Evolutionary conservation across 2,113 vertebrate genomes (phyloP), one percentile per base, ranked within the genome.

Genomic region (Pristiophorus japonicus): DNA sequence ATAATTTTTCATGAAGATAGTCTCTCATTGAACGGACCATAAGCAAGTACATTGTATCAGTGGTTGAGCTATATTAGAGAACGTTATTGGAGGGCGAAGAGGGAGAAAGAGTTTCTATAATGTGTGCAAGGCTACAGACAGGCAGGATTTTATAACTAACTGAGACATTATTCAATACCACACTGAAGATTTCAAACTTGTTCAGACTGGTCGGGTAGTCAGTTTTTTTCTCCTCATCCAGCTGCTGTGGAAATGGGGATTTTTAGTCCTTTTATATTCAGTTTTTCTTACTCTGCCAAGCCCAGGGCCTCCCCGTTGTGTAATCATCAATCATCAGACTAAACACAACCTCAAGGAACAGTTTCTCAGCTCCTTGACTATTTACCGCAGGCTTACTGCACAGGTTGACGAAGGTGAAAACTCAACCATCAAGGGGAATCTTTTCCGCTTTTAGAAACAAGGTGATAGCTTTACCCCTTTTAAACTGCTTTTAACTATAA

Each of bases 251-350:
- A 92, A 92, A 92, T 38, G 20, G 20, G 88, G 22, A 20, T 34
- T 22, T 92, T 92, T 92, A 62, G 34, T 92, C 88, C 59, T 38
- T 92, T 92, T 92, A 38, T 65, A 65, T 38, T 92, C 59, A 63
- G 59, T 63, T 59, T 92, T 65, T 92, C 88, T 92, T 65, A 38
- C 18, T n/a, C 88, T 92, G 88, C 88, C 88, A 92, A 92, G 63
- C 62, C 42, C 59, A 92, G 14, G 38, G 88, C 18, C 59, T 65
- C 59, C 18, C 88, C n/a, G 38, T 38, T 92, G 59, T 92, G 59
- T 62, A 92, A n/a, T 65, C 16, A 65, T 92, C 88, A 92, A 92
- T 92, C 88, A 92, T 92, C 59, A 63, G 88, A 65, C 51, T 91
- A 59, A 91, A 62, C 55, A 91, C 30, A 62, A n/a, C 14, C 87